phyloP scores from a whole-genome alignment of 1,140 invertebrate genomes.

The Meloidogyne chitwoodi region DNA sequence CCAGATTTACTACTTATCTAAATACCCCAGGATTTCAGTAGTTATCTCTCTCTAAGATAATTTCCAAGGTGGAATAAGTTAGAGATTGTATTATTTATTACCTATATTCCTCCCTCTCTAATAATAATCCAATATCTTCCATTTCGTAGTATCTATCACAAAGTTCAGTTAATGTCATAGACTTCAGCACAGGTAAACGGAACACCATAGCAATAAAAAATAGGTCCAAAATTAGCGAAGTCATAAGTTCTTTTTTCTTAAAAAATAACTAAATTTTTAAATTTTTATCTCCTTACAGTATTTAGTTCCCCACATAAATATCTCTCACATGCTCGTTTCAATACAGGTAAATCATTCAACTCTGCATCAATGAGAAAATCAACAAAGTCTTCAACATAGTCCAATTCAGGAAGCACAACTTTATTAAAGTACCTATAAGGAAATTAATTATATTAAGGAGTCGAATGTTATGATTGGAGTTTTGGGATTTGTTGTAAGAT shows the following conservation, averaged over 20 bases:
- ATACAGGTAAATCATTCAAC: conserved; percentile 54
- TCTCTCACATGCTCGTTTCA: conserved; percentile 55
- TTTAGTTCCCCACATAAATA: conserved; percentile 58
- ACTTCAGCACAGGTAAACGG: conserved; percentile 58
- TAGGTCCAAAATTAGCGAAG: conserved; percentile 53
- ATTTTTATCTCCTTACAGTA: conserved; percentile 28
- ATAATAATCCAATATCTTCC: conserved; percentile 41
- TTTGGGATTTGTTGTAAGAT: no score
- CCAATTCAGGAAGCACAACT: conserved; percentile 55
- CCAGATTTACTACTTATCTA: no score
- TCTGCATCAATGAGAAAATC: conserved; percentile 59
- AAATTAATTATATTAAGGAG: no score
- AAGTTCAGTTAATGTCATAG: conserved; percentile 57
- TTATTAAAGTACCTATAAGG: conserved; percentile 50
- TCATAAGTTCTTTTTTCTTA: conserved; percentile 55
- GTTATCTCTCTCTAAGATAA: no score
- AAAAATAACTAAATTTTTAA: not conserved
- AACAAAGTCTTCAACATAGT: conserved; percentile 57
- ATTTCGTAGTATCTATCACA: conserved; percentile 45
- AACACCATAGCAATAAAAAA: conserved; percentile 58
- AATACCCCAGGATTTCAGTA: no score
- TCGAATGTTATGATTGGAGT: no score
- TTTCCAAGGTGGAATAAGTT: no score
- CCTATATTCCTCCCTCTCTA: conserved; percentile 57
- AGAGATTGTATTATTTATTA: conserved; percentile 16